Evolutionary conservation across 2,888 invertebrate species (phyloP).

Genomic region (Drosophila limbata): DNA sequence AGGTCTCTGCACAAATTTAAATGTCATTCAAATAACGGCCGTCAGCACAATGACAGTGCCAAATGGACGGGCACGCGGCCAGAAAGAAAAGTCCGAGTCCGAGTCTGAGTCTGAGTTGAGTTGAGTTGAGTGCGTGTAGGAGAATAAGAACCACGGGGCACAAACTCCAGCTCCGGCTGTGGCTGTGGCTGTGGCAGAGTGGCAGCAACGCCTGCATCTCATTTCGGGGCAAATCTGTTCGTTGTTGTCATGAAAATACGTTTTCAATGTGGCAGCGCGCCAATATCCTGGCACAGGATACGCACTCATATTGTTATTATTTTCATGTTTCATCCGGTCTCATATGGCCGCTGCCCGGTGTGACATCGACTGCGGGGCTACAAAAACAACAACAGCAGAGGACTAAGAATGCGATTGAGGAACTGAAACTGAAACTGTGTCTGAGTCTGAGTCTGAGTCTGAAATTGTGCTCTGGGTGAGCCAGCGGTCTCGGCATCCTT

Average conservation of each 20-base stretch:
- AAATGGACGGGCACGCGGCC: slow-evolving; percentile 69
- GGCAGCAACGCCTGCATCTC: slow-evolving; percentile 73
- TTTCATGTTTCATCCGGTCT: slow-evolving; percentile 76
- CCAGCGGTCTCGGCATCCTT: slow-evolving; percentile 60
- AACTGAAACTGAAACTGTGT: slow-evolving; percentile 32
- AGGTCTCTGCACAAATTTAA: slow-evolving; percentile 65
- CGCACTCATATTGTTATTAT: slow-evolving; percentile 70
- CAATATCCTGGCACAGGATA: slow-evolving; percentile 80
- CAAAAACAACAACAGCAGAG: slow-evolving; percentile 41
- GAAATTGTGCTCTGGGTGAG: slow-evolving; percentile 42
- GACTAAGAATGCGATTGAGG: slow-evolving; percentile 15
- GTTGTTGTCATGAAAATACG: slow-evolving; percentile 50
- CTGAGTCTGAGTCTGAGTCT: slow-evolving; percentile 50
- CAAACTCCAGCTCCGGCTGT: slow-evolving; percentile 9
- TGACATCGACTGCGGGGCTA: slow-evolving; percentile 30
- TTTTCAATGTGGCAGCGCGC: slow-evolving; percentile 62
- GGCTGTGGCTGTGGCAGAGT: slow-evolving; percentile 5
- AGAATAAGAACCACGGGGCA: slow-evolving; percentile 48
- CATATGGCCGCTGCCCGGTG: slow-evolving; percentile 40
- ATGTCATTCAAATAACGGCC: slow-evolving; percentile 76
- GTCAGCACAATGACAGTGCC: slow-evolving; percentile 69
- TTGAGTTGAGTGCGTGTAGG: slow-evolving; percentile 40
- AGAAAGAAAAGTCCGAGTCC: slow-evolving; percentile 20
- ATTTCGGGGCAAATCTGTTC: slow-evolving; percentile 62
- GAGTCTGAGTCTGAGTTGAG: too few relatives aligned